phyloP scores from a whole-genome alignment of 1,140 invertebrate genomes.

The Arion vulgaris region DNA sequence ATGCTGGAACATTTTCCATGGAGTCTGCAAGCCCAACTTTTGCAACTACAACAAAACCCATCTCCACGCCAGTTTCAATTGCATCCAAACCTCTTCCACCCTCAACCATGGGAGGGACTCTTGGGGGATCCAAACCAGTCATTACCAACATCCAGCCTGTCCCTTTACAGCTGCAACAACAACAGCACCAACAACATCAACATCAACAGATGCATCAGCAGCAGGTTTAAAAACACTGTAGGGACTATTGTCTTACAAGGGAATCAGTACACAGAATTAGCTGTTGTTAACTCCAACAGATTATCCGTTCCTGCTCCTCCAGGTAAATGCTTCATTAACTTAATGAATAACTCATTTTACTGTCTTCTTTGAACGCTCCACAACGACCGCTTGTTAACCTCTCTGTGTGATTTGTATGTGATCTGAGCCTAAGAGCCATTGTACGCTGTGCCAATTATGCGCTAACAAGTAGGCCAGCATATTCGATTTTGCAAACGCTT shows the following conservation, averaged over 20 bases:
- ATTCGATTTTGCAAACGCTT: too few species aligned
- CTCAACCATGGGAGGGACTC: slow-evolving; percentile 39
- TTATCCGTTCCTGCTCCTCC: slow-evolving; percentile 26
- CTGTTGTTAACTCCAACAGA: slow-evolving; percentile 46
- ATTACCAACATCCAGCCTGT: slow-evolving; percentile 40
- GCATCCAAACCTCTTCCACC: slow-evolving; percentile 76
- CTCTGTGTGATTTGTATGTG: too few species aligned
- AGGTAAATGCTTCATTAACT: background rate
- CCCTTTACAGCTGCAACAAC: slow-evolving; percentile 45
- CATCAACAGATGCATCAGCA: too few species aligned
- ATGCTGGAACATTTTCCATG: slow-evolving; percentile 9
- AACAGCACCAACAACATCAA: slow-evolving; percentile 44
- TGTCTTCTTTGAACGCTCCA: too few species aligned
- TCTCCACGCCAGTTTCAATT: slow-evolving; percentile 64
- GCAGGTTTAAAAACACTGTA: slow-evolving; percentile 43
- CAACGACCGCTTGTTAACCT: too few species aligned
- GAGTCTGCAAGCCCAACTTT: slow-evolving; percentile 52
- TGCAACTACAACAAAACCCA: slow-evolving; percentile 63
- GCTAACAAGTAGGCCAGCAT: too few species aligned
- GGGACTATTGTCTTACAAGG: slow-evolving; percentile 41
- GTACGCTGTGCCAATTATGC: too few species aligned
- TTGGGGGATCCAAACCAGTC: slow-evolving; percentile 30
- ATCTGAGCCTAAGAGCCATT: too few species aligned
- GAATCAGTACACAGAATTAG: slow-evolving; percentile 45
- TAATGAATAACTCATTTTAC: too few species aligned